Percentiles rank a stretch among this genome's conserved stretches.
These are phyloP conservation scores for Neuroterus valhalla DNA, from an alignment of 1,140 invertebrate species.

Conservation along the genomic window DNA sequence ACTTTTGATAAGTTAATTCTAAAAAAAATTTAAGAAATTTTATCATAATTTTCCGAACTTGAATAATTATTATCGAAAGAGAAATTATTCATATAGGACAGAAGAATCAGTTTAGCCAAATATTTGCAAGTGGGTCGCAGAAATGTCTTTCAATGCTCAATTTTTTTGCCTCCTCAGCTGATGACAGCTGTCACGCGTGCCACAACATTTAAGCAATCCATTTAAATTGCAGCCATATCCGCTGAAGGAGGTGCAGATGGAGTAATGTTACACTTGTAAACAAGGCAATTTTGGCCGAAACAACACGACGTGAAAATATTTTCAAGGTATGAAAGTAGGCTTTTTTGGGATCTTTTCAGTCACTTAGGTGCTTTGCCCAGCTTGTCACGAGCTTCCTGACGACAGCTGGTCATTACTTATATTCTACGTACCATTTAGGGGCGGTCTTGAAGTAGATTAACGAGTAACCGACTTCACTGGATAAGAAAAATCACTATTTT, in stretches of 20 bases:
- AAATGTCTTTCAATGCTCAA: constrained; percentile 9
- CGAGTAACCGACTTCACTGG: not conserved
- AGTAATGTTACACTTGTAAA: constrained; percentile 59
- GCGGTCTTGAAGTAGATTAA: constrained; percentile 18
- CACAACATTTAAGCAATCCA: constrained; percentile 22
- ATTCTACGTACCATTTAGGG: not conserved
- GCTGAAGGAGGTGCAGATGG: constrained; percentile 31
- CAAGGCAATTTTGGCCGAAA: constrained; percentile 56
- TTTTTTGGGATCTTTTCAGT: not conserved
- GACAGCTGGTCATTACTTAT: constrained; percentile 25
- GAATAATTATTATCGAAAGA: not conserved
- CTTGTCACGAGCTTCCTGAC: not conserved
- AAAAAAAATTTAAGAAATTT: too few species aligned
- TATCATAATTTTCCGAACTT: not conserved
- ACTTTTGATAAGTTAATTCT: too few species aligned
- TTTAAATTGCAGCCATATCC: constrained; percentile 10
- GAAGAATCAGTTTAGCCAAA: constrained; percentile 10
- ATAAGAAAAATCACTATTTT: not conserved
- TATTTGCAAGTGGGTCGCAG: constrained; percentile 5
- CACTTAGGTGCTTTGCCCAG: constrained; percentile 2
- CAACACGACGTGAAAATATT: constrained; percentile 47
- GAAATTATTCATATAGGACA: not conserved
- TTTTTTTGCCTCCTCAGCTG: constrained; percentile 10
- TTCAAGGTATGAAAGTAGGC: not conserved
- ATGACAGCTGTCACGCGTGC: constrained; percentile 23